Evolutionary conservation across 1,140 invertebrate species (phyloP), one percentile per base, ranked within the genome.

Genomic region (Prorops nasuta): DNA sequence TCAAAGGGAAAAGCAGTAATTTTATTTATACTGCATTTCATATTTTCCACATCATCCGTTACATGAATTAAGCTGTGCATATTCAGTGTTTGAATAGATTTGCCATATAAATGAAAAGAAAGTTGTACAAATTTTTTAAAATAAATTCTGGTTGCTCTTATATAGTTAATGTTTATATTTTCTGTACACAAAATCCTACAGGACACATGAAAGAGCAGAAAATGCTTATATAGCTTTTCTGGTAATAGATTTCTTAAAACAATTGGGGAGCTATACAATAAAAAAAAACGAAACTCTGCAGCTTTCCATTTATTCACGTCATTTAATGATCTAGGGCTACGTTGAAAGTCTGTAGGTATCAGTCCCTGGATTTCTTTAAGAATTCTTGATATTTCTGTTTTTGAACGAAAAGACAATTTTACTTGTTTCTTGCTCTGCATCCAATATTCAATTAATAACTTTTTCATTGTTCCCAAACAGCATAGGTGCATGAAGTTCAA

Each of bases 31-130:
- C 21, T 12, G n/a, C 3, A n/a, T 32, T 43, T 14, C 41, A 43
- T 16, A 15, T 17, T 15, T 31, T 10, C 31, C 17, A 12, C 41
- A 17, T 43, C 41, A 1, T 31, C 24, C 3, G 41, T 15, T 12
- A 43, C 19, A 31, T 58, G 61, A 34, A 56, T 54, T 12, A 56
- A 32, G 41, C 40, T 49, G 32, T 62, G 59, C 9, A 51, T 45
- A 49, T 51, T 58, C n/a, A 52, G 31, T 39, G 48, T 46, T 28
- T 51, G 48, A 22, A 28, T 54, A 7, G 34, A 20, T 24, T 24
- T n/a, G 21, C 50, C 54, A 35, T 44, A 64, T 8, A 51, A 40
- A 2, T 43, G 10, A 39, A 21, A 21, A 36, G 52, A 17, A 3
- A 44, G 10, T 19, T 20, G 18, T 10, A 61, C 54, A 45, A 64